Evolutionary conservation across 2,113 vertebrate species (phyloP).

Genomic region (Tetraodon nigroviridis): DNA sequence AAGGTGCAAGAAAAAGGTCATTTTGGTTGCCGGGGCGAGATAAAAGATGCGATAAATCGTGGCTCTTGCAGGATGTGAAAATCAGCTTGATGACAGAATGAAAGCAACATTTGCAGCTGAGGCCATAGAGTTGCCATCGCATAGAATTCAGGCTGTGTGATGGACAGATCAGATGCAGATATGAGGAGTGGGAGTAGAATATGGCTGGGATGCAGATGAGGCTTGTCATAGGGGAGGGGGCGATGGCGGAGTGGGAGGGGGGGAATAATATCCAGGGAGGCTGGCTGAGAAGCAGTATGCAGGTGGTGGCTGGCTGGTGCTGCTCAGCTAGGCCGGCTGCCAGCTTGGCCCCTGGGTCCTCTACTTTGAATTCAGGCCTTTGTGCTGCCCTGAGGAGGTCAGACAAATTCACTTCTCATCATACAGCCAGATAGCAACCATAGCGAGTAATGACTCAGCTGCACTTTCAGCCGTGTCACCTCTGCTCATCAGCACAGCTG

Average conservation of each 20-base stretch:
- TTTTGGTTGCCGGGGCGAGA: neutral
- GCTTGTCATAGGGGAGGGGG: conserved; percentile 29
- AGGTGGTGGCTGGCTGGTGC: conserved; percentile 71
- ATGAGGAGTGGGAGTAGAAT: conserved; percentile 62
- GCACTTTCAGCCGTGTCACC: conserved; percentile 51
- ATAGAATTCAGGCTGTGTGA: conserved; percentile 46
- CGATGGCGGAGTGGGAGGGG: conserved; percentile 1
- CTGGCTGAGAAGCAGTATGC: conserved; percentile 59
- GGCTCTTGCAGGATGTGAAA: conserved; percentile 35
- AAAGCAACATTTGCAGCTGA: conserved; percentile 61
- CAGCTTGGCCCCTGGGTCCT: conserved; percentile 67
- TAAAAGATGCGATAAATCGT: conserved; percentile 11
- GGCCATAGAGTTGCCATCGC: conserved; percentile 54
- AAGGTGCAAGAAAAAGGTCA: neutral
- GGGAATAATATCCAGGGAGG: conserved; percentile 50
- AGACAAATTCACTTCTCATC: conserved; percentile 70
- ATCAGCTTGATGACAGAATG: conserved; percentile 43
- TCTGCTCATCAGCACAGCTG: neutral
- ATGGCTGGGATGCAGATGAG: conserved; percentile 70
- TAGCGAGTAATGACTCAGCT: conserved; percentile 69
- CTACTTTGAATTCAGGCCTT: conserved; percentile 68
- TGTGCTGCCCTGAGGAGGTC: conserved; percentile 61
- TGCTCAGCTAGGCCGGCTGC: conserved; percentile 65
- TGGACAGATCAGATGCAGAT: conserved; percentile 69
- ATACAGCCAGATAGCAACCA: conserved; percentile 57